Evolutionary conservation across 2,113 vertebrate species (phyloP), one percentile per base, ranked within the genome.

Genomic region (Cisticola juncidis): DNA sequence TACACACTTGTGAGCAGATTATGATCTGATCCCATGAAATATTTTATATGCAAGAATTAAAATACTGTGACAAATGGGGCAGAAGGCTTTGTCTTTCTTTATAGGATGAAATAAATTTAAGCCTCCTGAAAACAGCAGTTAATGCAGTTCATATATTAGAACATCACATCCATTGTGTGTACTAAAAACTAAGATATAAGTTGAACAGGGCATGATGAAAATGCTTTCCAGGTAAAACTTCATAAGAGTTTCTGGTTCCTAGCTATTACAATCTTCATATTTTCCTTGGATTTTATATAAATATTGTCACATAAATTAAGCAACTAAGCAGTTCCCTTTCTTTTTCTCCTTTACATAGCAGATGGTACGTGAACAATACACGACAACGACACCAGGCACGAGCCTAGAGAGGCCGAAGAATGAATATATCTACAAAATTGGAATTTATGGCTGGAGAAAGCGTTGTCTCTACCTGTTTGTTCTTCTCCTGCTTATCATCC

Each of bases 391-490:
- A 10, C 98, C 98, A 90, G 99, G 99, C 95, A 97, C 98, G 35
- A 96, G 95, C 81, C 45, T 98, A 86, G 98, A 98, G 86, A 97
- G 97, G 69, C 97, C 98, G 3, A 97, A 98, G 95, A 97, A 98
- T 29, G 98, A 99, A 38, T 94, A 96, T 64, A 53, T 99, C 97
- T 99, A 99, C 98, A 99, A 98, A 93, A 98, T 99, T 24, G 99
- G 99, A 95, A 99, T 99, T 97, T 99, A 99, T 18, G 99, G 99
- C 94, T 99, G 99, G 99, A 98, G 99, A 96, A 99, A 99, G 91
- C 99, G 99, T 57, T 99, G 99, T 95, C 99, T 99, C 79, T 99
- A 99, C 97, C 96, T 99, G 19, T 99, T 99, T 66, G 98, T 99
- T 60, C 98, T 99, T 44, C 98, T 99, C 84, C 97, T 99, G 81